Evolutionary conservation across 2,797 vertebrate genomes (phyloP).

Genomic region (Pseudochaenichthys georgianus): DNA sequence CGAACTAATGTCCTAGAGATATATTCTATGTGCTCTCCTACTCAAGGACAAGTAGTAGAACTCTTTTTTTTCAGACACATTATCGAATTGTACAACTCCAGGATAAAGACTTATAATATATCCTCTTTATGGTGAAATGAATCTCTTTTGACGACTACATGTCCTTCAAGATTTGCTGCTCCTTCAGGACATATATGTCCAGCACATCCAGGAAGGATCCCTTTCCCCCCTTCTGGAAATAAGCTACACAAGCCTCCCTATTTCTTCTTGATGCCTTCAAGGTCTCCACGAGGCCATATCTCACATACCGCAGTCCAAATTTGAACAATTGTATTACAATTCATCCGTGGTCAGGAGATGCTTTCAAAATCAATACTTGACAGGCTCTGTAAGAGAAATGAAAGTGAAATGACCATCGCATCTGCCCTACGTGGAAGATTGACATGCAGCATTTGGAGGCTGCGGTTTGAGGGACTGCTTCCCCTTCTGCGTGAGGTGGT

Average conservation of each 20-base stretch:
- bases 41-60: constrained; percentile 66
- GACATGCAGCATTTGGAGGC: constrained; percentile 67
- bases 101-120: constrained; percentile 40
- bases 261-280: constrained; percentile 59
- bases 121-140: constrained; percentile 68
- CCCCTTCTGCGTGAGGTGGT: constrained; percentile 72
- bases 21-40: constrained; percentile 40
- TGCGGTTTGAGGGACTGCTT: constrained; percentile 61
- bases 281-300: constrained; percentile 58
- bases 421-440: constrained; percentile 45
- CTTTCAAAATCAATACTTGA: constrained; percentile 57
- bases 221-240: constrained; percentile 31
- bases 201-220: constrained; percentile 43
- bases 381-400: constrained; percentile 21
- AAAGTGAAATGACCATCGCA: constrained; percentile 48
- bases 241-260: constrained; percentile 64
- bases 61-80: constrained; percentile 48
- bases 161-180: constrained; percentile 65
- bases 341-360: constrained; percentile 41
- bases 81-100: constrained; percentile 50
- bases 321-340: constrained; percentile 53
- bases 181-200: constrained; percentile 60
- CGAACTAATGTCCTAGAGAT: constrained; percentile 30
- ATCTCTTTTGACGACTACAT: constrained; percentile 61
- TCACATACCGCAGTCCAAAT: constrained; percentile 39